Conservation (phyloP, 2,797 vertebrate genomes). For the Rhodeus uyekii region DNA sequence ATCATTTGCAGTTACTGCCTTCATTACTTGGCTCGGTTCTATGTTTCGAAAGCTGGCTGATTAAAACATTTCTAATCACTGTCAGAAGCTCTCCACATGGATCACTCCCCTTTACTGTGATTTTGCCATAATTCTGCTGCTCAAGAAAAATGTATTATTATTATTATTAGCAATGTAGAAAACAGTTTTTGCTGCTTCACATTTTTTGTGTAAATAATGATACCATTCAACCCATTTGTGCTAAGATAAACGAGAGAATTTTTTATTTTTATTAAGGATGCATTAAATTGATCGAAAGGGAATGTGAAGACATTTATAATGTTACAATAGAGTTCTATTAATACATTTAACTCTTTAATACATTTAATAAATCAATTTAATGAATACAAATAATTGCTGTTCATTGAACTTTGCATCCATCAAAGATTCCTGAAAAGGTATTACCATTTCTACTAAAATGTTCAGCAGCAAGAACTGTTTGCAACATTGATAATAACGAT, state of each 20-base stretch:
- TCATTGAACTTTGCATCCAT: not conserved
- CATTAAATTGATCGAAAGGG: not conserved
- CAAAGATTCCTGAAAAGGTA: not conserved
- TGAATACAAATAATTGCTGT: not conserved
- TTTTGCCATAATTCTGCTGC: not conserved
- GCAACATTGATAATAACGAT: not conserved
- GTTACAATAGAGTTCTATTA: not conserved
- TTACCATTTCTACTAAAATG: not conserved
- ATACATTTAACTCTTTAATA: not conserved
- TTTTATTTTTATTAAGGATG: not conserved
- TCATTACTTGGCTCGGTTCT: conserved; percentile 9
- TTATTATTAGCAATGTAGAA: not conserved
- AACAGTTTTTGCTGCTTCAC: not conserved
- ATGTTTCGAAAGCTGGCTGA: conserved; percentile 14
- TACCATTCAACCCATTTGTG: not conserved
- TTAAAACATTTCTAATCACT: conserved; percentile 36
- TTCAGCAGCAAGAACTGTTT: not conserved
- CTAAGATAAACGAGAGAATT: not conserved
- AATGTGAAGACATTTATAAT: not conserved
- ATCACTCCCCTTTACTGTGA: conserved; percentile 17
- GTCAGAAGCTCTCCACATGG: conserved; percentile 12
- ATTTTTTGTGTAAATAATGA: not conserved
- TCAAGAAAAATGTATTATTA: no score
- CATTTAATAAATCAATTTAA: not conserved
- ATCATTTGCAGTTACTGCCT: conserved; percentile 13